A percentile compares a stretch with the other conserved stretches of the same genome.
These are phyloP conservation scores for Grallaria varia DNA, from an alignment of 2,113 vertebrate genomes.

Conservation along the genomic window DNA sequence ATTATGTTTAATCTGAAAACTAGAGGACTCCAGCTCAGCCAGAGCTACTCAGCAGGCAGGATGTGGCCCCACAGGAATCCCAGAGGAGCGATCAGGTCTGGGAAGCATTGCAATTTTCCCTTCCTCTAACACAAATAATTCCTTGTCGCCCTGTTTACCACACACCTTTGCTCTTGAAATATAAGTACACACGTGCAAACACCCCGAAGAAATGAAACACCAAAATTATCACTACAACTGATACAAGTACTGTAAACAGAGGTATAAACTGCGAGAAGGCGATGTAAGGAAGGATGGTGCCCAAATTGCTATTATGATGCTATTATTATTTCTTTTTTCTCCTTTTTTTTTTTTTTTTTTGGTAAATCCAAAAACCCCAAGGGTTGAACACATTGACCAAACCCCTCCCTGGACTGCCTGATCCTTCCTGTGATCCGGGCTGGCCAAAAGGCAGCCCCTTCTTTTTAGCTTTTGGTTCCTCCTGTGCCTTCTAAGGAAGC, in stretches of 20 bases:
- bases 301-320: too few relatives aligned
- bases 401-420: background rate
- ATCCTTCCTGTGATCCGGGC: background rate
- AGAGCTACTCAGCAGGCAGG: background rate
- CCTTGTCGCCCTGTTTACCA: background rate
- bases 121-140: background rate
- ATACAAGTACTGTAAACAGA: background rate
- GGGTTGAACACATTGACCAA: background rate
- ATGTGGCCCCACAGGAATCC: background rate
- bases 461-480: background rate
- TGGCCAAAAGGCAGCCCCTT: background rate
- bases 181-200: background rate
- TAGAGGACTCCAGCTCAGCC: background rate
- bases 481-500: background rate
- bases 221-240: background rate
- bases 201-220: background rate
- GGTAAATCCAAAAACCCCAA: too few relatives aligned
- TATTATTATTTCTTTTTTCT: too few relatives aligned
- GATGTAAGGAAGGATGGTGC: too few relatives aligned
- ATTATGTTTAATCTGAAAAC: background rate
- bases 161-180: background rate
- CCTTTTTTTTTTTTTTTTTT: too few relatives aligned
- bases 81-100: background rate
- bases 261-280: background rate
- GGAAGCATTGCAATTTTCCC: background rate